Conservation (phyloP, 2,113 vertebrate species). For the Lophius piscatorius region DNA sequence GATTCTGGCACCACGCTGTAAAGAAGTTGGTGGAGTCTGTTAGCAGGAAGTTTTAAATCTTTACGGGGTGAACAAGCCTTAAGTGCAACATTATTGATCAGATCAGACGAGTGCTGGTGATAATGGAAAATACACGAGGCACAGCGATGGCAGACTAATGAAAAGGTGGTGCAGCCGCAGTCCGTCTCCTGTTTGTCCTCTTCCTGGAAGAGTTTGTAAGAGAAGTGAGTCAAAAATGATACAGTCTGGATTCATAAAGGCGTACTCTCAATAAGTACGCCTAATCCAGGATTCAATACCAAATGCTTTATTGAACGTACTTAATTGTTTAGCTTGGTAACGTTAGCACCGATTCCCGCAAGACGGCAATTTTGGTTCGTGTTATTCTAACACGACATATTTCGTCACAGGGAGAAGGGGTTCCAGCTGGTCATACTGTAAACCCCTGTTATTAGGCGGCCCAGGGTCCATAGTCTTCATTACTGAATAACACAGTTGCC, state of each 20-base stretch:
- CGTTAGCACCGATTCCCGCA: no score
- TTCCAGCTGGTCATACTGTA: no score
- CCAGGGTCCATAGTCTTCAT: no score
- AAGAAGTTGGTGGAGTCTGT: constrained; percentile 48
- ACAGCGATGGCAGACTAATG: constrained; percentile 30
- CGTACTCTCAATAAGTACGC: no score
- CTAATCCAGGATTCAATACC: background rate
- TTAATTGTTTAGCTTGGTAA: no score
- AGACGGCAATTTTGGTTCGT: no score
- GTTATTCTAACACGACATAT: no score
- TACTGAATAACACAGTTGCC: no score
- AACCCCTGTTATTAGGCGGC: no score
- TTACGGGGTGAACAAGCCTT: constrained; percentile 50
- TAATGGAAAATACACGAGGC: constrained; percentile 56
- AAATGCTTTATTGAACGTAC: no score
- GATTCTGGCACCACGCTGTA: constrained; percentile 45
- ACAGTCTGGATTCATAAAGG: background rate
- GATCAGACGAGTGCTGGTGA: constrained; percentile 63
- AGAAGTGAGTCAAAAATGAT: constrained; percentile 15
- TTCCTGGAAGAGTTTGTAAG: constrained; percentile 49
- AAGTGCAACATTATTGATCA: constrained; percentile 75
- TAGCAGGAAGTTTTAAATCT: constrained; percentile 66
- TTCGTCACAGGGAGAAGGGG: no score
- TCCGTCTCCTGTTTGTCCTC: constrained; percentile 39
- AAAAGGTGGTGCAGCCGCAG: constrained; percentile 38